Evolutionary conservation across 2,797 vertebrate genomes (phyloP), one percentile per base, ranked within the genome.

Genomic region (Urocyon cinereoargenteus): DNA sequence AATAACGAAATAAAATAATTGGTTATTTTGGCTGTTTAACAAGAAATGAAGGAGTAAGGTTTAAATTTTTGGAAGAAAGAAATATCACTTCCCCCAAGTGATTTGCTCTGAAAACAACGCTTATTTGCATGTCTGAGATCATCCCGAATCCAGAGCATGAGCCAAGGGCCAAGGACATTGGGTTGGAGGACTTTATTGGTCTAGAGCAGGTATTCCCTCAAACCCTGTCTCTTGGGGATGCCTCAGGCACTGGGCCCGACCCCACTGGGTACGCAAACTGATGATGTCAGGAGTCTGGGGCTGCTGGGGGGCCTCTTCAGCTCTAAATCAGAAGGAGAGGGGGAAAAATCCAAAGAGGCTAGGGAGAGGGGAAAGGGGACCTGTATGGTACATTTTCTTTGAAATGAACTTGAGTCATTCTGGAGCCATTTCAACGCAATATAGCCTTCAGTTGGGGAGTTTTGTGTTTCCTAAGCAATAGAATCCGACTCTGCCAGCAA

Each of bases 61-160:
- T 57, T 79, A n/a, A 21, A 14, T 70, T 87, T 75, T 91, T 91
- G 9, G 51, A 94, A 96, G 51, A 5, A 77, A 90, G 55, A 93
- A 62, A 77, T 34, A 8, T 53, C 40, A 22, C 24, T 79, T 28
- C 90, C 45, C 31, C 53, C 84, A 82, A 66, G 45, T 22, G 21
- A 73, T 36, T 86, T 79, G 53, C 84, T 83, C 55, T 75, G 68
- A 70, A 93, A 79, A 73, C 19, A 88, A 84, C 57, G 59, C 9
- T 66, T 73, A 31, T 36, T 36, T 70, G 70, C 62, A 28, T 59
- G 21, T 57, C 77, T 79, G 59, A 90, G 31, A 15, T 19, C 18
- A 9, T 72, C 19, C 64, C 21, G 72, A 92, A 86, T 81, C 64
- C 77, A 59, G 31, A 59, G 64, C 57, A 24, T 0, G 26, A 57